A percentile compares a stretch with the other conserved stretches of the same genome.
phyloP scores from a whole-genome alignment of 2,888 invertebrate genomes.

The Ashinkailepas kermadecensis region DNA sequence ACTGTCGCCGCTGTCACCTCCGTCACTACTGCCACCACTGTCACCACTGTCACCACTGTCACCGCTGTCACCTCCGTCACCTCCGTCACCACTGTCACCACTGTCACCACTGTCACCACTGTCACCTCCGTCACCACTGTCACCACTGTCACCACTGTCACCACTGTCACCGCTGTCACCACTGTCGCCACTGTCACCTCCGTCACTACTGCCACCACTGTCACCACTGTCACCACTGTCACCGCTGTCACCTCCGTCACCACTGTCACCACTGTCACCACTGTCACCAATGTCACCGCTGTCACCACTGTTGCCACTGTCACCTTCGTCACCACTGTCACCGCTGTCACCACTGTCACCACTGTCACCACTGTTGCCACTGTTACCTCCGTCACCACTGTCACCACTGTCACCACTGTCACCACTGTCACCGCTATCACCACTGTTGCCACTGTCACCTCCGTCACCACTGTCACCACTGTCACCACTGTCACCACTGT shows the following conservation, averaged over 20 bases:
- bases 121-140: too few relatives aligned
- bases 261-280: background rate
- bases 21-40: too few relatives aligned
- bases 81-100: too few relatives aligned
- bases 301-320: background rate
- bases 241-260: background rate
- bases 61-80: too few relatives aligned
- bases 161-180: background rate
- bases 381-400: background rate
- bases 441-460: background rate
- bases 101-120: too few relatives aligned
- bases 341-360: background rate
- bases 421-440: background rate
- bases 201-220: background rate
- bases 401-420: background rate
- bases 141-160: too few relatives aligned
- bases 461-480: background rate
- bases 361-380: background rate
- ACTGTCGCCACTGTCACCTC: too few relatives aligned
- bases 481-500: background rate
- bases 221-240: background rate
- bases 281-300: background rate
- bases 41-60: too few relatives aligned
- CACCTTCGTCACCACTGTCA: background rate
- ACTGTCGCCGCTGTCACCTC: too few relatives aligned